Evolutionary conservation across 1,140 invertebrate genomes (phyloP).

Genomic region (Drosophila grimshawi): DNA sequence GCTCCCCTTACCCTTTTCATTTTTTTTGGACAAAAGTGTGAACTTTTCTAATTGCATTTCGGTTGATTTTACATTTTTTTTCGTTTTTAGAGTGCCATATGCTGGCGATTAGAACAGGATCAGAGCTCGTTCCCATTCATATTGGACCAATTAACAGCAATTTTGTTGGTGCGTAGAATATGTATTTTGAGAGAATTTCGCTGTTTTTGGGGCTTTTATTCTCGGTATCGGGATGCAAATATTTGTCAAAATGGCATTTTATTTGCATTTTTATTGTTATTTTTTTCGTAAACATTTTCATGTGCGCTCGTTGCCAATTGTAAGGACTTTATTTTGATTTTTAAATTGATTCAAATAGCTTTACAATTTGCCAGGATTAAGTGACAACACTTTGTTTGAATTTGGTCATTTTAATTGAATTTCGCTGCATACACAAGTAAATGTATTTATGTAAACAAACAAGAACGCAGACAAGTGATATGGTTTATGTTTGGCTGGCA

Average conservation of each 20-base stretch:
- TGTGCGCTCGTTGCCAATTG: slow-evolving; percentile 13
- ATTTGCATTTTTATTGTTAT: not conserved
- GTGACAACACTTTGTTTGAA: slow-evolving; percentile 2
- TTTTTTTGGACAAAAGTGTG: slow-evolving; percentile 28
- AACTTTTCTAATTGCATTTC: slow-evolving; percentile 51
- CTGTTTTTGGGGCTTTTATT: not conserved
- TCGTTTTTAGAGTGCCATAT: slow-evolving; percentile 29
- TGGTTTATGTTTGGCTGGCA: too few species aligned
- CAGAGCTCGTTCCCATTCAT: slow-evolving; percentile 8
- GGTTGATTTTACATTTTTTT: slow-evolving; percentile 8
- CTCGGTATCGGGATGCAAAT: slow-evolving; percentile 9
- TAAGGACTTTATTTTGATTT: slow-evolving; percentile 22
- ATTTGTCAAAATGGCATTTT: slow-evolving; percentile 10
- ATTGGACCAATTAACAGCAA: slow-evolving; percentile 34
- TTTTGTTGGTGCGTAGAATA: slow-evolving; percentile 22
- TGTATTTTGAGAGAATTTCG: slow-evolving; percentile 13
- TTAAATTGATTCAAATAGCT: not conserved
- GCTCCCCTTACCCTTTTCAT: not conserved
- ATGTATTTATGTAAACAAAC: not conserved
- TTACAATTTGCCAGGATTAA: slow-evolving; percentile 7
- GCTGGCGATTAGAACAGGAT: slow-evolving; percentile 33
- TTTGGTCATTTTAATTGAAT: not conserved
- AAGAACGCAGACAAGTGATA: not conserved
- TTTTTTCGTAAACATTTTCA: not conserved
- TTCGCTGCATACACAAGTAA: not conserved